A percentile compares a stretch with the other conserved stretches of the same genome.
phyloP scores from a whole-genome alignment of 2,113 vertebrate species.

The Zapus hudsonius region DNA sequence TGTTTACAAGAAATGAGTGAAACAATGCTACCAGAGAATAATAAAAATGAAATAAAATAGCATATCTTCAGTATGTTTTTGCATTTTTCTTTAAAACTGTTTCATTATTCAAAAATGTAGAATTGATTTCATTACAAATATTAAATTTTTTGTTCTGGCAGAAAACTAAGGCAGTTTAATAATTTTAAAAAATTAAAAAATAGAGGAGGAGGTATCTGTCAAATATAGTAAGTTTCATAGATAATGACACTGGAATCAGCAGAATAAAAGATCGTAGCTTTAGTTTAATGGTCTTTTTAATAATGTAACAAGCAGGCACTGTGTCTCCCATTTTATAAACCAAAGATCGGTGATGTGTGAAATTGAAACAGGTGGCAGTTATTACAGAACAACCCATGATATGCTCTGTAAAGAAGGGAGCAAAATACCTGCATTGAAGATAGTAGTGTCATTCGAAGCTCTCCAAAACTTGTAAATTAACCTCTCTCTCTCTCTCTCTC shows the following conservation, averaged over 20 bases:
- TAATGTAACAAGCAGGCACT: constrained; percentile 37
- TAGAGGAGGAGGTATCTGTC: background rate
- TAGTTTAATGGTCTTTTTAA: constrained; percentile 11
- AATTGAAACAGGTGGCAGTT: constrained; percentile 53
- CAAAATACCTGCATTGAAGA: background rate
- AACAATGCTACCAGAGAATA: background rate
- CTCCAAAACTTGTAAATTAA: background rate
- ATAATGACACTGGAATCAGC: constrained; percentile 16
- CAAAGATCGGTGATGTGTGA: constrained; percentile 31
- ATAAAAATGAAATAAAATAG: background rate
- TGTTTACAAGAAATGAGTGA: background rate
- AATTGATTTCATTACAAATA: background rate
- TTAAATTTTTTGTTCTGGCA: background rate
- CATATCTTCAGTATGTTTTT: background rate
- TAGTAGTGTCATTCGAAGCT: background rate
- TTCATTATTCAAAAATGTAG: background rate
- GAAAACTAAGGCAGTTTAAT: background rate
- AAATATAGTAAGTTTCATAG: background rate
- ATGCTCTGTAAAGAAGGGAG: background rate
- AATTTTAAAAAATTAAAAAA: background rate
- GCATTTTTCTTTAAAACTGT: background rate
- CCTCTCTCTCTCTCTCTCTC: too few species aligned
- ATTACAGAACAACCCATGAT: constrained; percentile 28
- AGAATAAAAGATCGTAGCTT: background rate
- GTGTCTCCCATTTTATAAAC: background rate